A percentile compares a stretch with the other conserved stretches of the same genome.
Evolutionary conservation across 2,113 vertebrate species (phyloP).

Genomic region (Scomber colias): DNA sequence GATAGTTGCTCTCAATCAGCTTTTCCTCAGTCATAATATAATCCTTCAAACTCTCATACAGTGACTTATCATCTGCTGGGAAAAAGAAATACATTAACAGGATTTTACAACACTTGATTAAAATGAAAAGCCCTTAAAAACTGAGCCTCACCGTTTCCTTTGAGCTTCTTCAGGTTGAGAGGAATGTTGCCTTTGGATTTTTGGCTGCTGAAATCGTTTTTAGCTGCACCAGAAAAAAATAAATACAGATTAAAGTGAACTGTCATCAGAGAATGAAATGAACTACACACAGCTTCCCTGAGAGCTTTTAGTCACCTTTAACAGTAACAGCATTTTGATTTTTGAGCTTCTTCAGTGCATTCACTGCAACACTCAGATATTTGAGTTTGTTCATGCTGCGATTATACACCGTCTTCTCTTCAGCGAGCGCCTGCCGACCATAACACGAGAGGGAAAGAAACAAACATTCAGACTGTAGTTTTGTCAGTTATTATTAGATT

Average conservation of each 20-base stretch:
- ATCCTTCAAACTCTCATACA: conserved; percentile 84
- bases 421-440: conserved; percentile 81
- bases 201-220: conserved; percentile 52
- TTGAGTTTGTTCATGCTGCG: conserved; percentile 86
- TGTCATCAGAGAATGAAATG: not conserved
- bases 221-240: conserved; percentile 60
- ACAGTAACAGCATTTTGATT: conserved; percentile 73
- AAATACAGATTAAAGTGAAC: not conserved
- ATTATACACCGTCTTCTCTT: conserved; percentile 87
- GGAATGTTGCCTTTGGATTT: conserved; percentile 78
- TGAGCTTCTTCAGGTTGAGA: conserved; percentile 64
- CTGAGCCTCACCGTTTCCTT: conserved; percentile 66
- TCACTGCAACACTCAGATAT: conserved; percentile 88
- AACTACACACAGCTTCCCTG: not conserved
- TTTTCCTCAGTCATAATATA: conserved; percentile 84
- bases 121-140: not conserved
- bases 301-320: conserved; percentile 68
- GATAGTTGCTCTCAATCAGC: conserved; percentile 85
- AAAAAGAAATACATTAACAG: conserved; percentile 6
- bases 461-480: not conserved
- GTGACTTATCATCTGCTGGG: conserved; percentile 66
- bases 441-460: not conserved
- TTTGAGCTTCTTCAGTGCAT: conserved; percentile 87
- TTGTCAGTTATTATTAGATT: not conserved
- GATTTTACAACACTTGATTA: not conserved